Base-by-base conservation (phyloP, 2,113 vertebrate genomes). In the Urocitellus parryii region DNA sequence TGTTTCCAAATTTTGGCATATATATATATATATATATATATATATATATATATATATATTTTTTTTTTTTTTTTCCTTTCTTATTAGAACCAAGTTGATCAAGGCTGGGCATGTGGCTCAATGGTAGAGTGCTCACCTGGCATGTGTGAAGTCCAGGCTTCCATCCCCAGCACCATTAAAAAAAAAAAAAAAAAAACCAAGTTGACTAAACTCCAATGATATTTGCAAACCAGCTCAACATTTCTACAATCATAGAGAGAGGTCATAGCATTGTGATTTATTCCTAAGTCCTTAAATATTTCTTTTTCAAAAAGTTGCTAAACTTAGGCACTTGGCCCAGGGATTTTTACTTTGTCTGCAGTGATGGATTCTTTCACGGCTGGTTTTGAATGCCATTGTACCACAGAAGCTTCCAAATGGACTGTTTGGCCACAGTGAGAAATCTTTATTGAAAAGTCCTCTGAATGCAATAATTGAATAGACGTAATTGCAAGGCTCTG, bases 381-480 rank as follows among this genome's bases (percentile, higher is more conserved):
- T 3, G 8, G 32, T 51, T 72, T 68, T 82, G 73, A 94, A 61
- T 58, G 34, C 24, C 89, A 58, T 1, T 63, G 4, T n/a, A 39
- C 37, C 45, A 6, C 22, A 34, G 85, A 79, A 70, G 74, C 80
- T 81, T 95, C 77, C 90, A 95, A 94, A 94, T 94, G 78, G 42
- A 11, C 61, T 94, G 89, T 92, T 96, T 94, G 95, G 68, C 80
- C 95, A 90, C 92, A 96, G 11, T 51, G 76, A 94, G 65, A 85
- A 86, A 76, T 81, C 42, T 56, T 96, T 81, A 92, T 90, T 92
- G 89, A 94, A 90, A 92, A 86, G 29, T 72, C 76, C 80, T 74
- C 86, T 78, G 74, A 96, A 82, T 87, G 53, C 48, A 72, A 73
- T 95, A 94, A 95, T 94, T 96, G 90, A 97, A 92, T 92, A 68